Percentiles rank a stretch among this genome's conserved stretches.
Conservation (phyloP, 2,797 vertebrate species). For the Xerus rutilus region DNA sequence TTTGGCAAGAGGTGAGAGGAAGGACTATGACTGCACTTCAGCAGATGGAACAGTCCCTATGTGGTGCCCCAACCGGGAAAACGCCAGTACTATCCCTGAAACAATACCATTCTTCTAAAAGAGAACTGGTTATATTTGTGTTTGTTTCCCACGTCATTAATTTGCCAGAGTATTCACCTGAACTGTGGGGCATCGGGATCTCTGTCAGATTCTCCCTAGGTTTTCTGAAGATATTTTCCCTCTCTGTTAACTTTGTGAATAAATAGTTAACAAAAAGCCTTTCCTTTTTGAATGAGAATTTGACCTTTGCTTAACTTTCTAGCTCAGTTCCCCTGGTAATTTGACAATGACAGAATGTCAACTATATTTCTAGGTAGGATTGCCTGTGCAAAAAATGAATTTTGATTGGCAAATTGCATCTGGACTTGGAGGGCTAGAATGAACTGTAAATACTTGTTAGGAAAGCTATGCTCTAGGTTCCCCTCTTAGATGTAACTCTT, state of each 20-base stretch:
- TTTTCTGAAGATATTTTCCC: neutral
- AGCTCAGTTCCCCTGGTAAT: neutral
- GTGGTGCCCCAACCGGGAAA: neutral
- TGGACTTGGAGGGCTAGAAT: neutral
- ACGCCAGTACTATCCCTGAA: neutral
- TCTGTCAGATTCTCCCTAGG: neutral
- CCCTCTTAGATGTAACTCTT: neutral
- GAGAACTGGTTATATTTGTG: neutral
- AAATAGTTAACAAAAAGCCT: neutral
- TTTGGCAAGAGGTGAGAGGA: neutral
- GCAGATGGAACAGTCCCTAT: neutral
- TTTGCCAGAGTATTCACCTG: neutral
- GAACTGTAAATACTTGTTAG: neutral
- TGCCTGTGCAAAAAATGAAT: neutral
- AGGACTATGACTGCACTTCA: neutral
- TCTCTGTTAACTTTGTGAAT: neutral
- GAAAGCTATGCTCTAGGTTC: neutral
- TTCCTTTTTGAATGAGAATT: neutral
- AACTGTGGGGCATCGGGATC: neutral
- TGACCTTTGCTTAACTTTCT: neutral
- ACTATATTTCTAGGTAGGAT: neutral
- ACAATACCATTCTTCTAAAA: neutral
- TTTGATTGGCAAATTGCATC: neutral
- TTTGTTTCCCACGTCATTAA: neutral
- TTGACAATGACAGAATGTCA: neutral